These are phyloP conservation scores for Neosalanx taihuensis DNA, from an alignment of 2,797 vertebrate genomes.

Conservation along the genomic window DNA sequence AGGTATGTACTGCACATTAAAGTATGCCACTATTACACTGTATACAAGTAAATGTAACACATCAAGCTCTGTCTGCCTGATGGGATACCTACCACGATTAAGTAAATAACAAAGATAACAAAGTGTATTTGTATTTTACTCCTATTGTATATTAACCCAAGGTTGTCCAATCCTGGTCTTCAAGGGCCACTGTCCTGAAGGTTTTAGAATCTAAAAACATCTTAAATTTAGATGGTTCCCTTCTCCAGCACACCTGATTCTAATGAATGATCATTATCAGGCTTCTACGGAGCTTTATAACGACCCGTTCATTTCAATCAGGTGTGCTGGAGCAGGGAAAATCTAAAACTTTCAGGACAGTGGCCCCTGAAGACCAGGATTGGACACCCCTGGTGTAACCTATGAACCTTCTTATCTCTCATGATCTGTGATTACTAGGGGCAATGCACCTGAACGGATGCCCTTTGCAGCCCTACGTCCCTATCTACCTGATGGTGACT, in stretches of 20 bases:
- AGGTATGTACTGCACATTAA: neutral
- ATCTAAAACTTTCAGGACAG: no score
- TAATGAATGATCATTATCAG: no score
- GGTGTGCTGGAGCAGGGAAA: no score
- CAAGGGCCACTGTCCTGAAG: no score
- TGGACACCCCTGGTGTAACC: no score
- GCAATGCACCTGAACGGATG: constrained; percentile 1
- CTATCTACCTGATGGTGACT: constrained; percentile 9
- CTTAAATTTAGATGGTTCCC: no score
- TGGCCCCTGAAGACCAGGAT: no score
- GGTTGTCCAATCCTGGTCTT: no score
- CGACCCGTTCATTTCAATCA: no score
- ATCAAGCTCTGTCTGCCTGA: neutral
- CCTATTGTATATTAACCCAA: neutral
- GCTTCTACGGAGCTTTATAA: no score
- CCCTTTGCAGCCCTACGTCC: constrained; percentile 2
- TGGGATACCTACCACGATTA: neutral
- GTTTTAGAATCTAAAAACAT: no score
- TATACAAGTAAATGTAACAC: neutral
- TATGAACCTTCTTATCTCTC: neutral
- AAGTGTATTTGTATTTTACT: neutral
- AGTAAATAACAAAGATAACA: neutral
- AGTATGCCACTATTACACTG: neutral
- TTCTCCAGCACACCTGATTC: no score
- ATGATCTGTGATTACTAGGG: neutral